phyloP scores from a whole-genome alignment of 1,140 invertebrate genomes.

The Drosophila serrata region DNA sequence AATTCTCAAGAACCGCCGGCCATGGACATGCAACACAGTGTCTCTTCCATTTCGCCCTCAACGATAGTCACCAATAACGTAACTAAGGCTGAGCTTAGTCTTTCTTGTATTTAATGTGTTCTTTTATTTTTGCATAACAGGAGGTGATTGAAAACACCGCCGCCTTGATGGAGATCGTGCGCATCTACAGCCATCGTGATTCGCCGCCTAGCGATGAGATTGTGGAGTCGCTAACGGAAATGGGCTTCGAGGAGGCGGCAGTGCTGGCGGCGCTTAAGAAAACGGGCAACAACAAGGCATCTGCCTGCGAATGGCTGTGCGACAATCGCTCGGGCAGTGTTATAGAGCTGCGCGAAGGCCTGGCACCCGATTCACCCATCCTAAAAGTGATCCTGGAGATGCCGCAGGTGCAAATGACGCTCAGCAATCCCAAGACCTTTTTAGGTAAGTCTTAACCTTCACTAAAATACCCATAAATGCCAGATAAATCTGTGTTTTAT shows the following conservation, averaged over 20 bases:
- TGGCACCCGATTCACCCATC: constrained; percentile 82
- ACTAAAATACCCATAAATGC: neutral
- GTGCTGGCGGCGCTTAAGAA: constrained; percentile 72
- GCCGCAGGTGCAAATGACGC: constrained; percentile 83
- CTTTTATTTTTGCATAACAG: constrained; percentile 36
- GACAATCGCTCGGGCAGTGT: constrained; percentile 78
- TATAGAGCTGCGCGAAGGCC: constrained; percentile 77
- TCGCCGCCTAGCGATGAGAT: constrained; percentile 70
- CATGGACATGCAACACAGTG: constrained; percentile 67
- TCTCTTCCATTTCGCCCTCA: constrained; percentile 76
- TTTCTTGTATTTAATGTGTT: neutral
- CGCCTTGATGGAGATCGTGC: constrained; percentile 82
- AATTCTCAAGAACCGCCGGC: constrained; percentile 23
- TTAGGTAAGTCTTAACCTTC: constrained; percentile 58
- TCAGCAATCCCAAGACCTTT: constrained; percentile 84
- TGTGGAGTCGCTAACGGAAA: constrained; percentile 70
- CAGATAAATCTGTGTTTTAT: neutral
- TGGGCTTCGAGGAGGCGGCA: constrained; percentile 80
- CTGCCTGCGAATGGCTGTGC: constrained; percentile 84
- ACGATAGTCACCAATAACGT: constrained; percentile 77
- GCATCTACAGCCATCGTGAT: constrained; percentile 82
- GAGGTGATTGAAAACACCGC: constrained; percentile 76
- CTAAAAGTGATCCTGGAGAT: constrained; percentile 81
- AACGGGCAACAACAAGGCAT: constrained; percentile 82
- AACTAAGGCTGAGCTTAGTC: neutral